A percentile compares a stretch with the other conserved stretches of the same genome.
Evolutionary conservation across 1,140 invertebrate species (phyloP).

Genomic region (Lepidurus arcticus): DNA sequence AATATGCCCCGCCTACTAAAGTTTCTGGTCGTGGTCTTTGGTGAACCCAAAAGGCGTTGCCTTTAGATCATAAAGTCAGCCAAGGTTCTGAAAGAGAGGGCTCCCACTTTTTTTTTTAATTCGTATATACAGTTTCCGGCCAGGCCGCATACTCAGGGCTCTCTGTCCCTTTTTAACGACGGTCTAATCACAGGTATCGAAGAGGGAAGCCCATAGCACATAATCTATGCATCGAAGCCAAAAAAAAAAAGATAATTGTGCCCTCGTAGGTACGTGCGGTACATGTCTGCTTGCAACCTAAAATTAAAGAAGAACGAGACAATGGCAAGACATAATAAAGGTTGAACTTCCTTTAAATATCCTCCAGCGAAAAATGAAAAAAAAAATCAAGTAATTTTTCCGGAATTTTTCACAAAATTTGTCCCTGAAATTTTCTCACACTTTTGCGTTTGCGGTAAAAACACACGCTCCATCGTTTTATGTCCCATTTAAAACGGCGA

Average conservation of each 20-base stretch:
- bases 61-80: not conserved
- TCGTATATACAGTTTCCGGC: not conserved
- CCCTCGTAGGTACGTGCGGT: not conserved
- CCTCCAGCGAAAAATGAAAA: no score
- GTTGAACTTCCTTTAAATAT: no score
- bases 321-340: no score
- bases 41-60: constrained; percentile 7
- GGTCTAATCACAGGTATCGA: not conserved
- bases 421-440: no score
- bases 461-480: not conserved
- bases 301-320: no score
- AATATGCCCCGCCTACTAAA: not conserved
- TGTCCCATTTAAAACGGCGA: not conserved
- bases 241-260: not conserved
- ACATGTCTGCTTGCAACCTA: not conserved
- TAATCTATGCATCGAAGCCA: not conserved
- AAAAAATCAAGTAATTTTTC: no score
- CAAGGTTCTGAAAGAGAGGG: not conserved
- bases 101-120: no score
- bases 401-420: no score
- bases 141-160: not conserved
- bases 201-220: not conserved
- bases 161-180: not conserved
- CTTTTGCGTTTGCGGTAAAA: no score
- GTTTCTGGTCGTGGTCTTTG: not conserved